phyloP scores from a whole-genome alignment of 2,888 invertebrate species.

The Andrena dorsata region DNA sequence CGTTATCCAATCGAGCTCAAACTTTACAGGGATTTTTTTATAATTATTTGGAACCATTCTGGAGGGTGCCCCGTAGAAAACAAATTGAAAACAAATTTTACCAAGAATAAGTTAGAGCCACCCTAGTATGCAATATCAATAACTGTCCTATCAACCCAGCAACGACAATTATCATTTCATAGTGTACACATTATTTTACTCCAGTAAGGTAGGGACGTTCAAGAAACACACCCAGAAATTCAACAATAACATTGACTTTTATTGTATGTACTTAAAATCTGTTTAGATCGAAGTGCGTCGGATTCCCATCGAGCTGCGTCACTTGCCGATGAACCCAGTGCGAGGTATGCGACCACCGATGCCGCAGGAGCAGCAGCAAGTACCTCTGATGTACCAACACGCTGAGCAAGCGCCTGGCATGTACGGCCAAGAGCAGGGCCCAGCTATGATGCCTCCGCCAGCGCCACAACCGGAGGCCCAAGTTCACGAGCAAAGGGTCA shows the following conservation, averaged over 20 bases:
- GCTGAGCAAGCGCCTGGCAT: conserved; percentile 80
- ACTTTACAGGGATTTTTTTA: no score
- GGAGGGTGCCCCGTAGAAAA: no score
- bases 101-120: no score
- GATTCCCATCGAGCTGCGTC: conserved; percentile 85
- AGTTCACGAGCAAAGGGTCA: conserved; percentile 75
- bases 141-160: no score
- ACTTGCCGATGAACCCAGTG: conserved; percentile 86
- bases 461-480: conserved; percentile 67
- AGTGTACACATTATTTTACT: no score
- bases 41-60: no score
- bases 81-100: no score
- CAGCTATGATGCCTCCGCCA: conserved; percentile 78
- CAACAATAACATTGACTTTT: no score
- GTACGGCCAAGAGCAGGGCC: conserved; percentile 72
- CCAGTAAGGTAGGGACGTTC: no score
- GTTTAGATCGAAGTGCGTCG: conserved; percentile 82
- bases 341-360: conserved; percentile 86
- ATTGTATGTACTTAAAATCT: background rate
- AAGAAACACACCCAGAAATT: no score
- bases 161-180: background rate
- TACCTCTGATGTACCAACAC: conserved; percentile 82
- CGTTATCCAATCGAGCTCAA: no score
- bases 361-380: conserved; percentile 81
- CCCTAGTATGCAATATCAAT: background rate